phyloP scores from a whole-genome alignment of 1,140 invertebrate species.

The Dinoponera quadriceps region DNA sequence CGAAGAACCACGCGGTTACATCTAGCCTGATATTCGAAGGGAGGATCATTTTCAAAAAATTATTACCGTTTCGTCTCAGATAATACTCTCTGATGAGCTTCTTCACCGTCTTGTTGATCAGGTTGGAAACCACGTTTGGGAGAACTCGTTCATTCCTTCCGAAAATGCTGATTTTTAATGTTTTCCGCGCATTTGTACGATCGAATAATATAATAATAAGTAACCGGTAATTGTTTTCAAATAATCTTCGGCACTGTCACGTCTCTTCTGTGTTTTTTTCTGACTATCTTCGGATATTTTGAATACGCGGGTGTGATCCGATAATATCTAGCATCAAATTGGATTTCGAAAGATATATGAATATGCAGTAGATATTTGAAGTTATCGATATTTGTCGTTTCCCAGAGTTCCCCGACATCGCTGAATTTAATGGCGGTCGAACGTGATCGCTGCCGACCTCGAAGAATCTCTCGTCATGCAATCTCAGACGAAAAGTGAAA shows the following conservation, averaged over 20 bases:
- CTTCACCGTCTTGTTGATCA: constrained; percentile 2
- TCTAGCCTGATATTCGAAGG: constrained; percentile 12
- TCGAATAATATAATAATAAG: neutral
- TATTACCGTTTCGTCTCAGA: neutral
- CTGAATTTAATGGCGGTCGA: neutral
- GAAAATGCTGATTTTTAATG: neutral
- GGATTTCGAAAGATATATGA: too few species aligned
- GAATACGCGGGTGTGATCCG: neutral
- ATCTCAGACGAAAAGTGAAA: constrained; percentile 2
- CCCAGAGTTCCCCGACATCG: neutral
- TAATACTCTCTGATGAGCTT: constrained; percentile 8
- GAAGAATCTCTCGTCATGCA: constrained; percentile 1
- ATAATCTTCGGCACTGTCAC: neutral
- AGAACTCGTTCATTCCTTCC: neutral
- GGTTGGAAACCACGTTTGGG: neutral
- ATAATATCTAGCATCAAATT: too few species aligned
- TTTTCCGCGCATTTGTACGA: constrained; percentile 8
- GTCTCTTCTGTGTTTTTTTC: too few species aligned
- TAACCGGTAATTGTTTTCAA: constrained; percentile 2
- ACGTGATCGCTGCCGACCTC: neutral
- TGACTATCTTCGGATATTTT: constrained; percentile 6
- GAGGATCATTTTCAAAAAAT: neutral
- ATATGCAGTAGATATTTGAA: too few species aligned
- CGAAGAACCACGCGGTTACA: constrained; percentile 41
- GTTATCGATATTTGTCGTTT: neutral